A percentile compares a stretch with the other conserved stretches of the same genome.
Evolutionary conservation across 2,797 vertebrate genomes (phyloP).

Genomic region (Melanotaenia pygmaea): DNA sequence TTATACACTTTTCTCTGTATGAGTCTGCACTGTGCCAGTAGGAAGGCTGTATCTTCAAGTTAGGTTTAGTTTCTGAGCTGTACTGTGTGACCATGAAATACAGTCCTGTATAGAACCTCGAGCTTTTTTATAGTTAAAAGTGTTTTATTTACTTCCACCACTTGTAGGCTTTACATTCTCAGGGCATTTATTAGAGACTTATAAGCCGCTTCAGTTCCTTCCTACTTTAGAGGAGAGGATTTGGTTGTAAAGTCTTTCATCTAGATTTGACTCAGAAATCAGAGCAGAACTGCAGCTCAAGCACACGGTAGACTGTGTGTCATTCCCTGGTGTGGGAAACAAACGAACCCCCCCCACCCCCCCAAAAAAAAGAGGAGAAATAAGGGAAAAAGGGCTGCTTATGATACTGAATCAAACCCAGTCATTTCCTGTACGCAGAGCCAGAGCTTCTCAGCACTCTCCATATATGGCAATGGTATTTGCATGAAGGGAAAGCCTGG

Average conservation of each 20-base stretch:
- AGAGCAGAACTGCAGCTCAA: constrained; percentile 26
- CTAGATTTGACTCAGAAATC: constrained; percentile 36
- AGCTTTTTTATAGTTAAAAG: not conserved
- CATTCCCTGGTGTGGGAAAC: constrained; percentile 60
- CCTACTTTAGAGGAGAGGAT: constrained; percentile 45
- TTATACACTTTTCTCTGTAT: not conserved
- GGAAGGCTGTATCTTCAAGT: constrained; percentile 25
- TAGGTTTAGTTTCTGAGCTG: constrained; percentile 32
- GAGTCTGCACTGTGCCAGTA: constrained; percentile 11
- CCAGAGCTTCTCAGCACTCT: constrained; percentile 75
- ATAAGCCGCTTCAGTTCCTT: constrained; percentile 30
- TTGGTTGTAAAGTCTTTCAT: constrained; percentile 43
- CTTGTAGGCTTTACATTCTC: constrained; percentile 23
- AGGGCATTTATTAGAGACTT: constrained; percentile 10
- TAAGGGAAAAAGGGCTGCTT: constrained; percentile 74
- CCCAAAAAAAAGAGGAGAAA: constrained; percentile 56
- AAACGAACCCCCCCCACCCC: constrained; percentile 6
- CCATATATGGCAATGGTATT: constrained; percentile 90
- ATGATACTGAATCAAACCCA: constrained; percentile 86
- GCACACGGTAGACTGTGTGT: constrained; percentile 62
- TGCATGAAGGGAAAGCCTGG: constrained; percentile 79
- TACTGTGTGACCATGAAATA: constrained; percentile 14
- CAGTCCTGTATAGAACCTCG: constrained; percentile 6
- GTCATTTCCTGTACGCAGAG: constrained; percentile 84
- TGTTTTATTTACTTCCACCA: constrained; percentile 12